Percentiles rank a stretch among this genome's conserved stretches.
These are phyloP conservation scores for Habropoda laboriosa DNA, from an alignment of 1,140 invertebrate genomes.

Conservation along the genomic window DNA sequence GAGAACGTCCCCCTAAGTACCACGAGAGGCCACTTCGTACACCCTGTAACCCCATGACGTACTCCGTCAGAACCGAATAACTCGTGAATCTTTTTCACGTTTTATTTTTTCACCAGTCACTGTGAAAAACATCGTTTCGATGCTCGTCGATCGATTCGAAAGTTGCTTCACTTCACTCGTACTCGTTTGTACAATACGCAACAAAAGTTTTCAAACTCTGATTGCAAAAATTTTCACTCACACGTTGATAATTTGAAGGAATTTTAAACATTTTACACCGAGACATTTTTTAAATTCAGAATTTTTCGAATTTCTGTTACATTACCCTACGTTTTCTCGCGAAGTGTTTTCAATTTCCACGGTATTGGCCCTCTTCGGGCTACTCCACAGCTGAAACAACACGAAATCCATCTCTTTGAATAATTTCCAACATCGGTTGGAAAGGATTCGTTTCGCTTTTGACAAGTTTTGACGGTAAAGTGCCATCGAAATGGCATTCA, in stretches of 20 bases:
- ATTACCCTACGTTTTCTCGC: background rate
- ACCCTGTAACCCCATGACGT: background rate
- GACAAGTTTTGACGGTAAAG: background rate
- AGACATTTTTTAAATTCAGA: too few relatives aligned
- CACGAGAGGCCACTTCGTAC: constrained; percentile 47
- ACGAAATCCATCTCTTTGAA: background rate
- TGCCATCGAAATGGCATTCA: background rate
- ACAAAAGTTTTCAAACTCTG: too few relatives aligned
- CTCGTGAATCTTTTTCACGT: background rate
- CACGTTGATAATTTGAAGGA: too few relatives aligned
- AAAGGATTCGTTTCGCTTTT: background rate
- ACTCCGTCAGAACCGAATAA: background rate
- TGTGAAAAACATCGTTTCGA: too few relatives aligned
- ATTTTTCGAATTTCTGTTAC: too few relatives aligned
- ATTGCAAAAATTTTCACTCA: too few relatives aligned
- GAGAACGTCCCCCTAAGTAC: constrained; percentile 28
- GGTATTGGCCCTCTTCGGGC: background rate
- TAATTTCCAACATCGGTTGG: background rate
- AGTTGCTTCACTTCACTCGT: too few relatives aligned
- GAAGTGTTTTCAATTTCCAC: constrained; percentile 5
- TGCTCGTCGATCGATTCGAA: too few relatives aligned
- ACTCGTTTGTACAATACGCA: too few relatives aligned
- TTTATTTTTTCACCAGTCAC: too few relatives aligned
- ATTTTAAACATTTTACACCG: too few relatives aligned
- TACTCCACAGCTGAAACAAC: background rate